Evolutionary conservation across 2,113 vertebrate species (phyloP).

Genomic region (Cheirogaleus medius): DNA sequence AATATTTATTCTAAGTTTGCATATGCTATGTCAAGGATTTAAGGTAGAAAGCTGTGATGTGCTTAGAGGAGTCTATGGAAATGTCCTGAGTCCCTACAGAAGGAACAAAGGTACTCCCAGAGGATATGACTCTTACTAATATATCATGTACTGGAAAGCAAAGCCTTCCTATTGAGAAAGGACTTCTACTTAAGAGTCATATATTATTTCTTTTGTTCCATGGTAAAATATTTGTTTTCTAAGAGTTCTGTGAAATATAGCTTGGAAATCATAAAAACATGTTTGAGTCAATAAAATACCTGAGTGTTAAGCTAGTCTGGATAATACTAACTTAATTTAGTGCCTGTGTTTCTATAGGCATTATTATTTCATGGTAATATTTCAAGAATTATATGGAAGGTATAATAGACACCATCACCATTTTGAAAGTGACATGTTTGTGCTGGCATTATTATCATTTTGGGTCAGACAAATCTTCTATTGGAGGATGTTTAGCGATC

Average conservation of each 20-base stretch:
- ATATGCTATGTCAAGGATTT: not conserved
- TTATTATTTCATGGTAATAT: not conserved
- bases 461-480: not conserved
- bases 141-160: not conserved
- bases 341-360: not conserved
- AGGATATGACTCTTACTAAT: not conserved
- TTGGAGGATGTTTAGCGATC: not conserved
- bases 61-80: not conserved
- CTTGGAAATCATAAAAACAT: not conserved
- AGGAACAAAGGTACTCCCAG: not conserved
- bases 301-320: not conserved
- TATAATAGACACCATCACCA: not conserved
- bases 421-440: not conserved
- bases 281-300: not conserved
- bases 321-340: not conserved
- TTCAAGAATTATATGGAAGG: not conserved
- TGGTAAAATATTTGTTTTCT: not conserved
- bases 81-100: not conserved
- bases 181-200: not conserved
- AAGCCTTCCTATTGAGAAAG: not conserved
- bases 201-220: not conserved
- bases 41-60: not conserved
- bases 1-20: not conserved
- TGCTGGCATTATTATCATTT: not conserved
- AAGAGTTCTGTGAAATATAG: slow-evolving; percentile 10